Conservation (phyloP, 2,797 vertebrate genomes). For the Orestias chungarensis region DNA sequence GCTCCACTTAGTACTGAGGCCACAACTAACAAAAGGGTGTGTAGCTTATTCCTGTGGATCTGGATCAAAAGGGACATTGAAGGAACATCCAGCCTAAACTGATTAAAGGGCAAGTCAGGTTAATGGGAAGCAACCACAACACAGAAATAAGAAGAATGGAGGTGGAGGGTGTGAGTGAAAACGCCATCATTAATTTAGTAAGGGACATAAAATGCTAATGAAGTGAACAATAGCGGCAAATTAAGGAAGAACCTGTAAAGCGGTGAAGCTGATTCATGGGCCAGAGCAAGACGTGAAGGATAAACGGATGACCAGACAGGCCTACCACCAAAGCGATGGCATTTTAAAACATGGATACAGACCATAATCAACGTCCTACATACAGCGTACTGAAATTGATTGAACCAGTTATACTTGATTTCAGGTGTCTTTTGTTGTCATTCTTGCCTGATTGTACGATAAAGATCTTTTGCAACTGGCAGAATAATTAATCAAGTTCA, state of each 20-base stretch:
- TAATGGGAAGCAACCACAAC: slow-evolving; percentile 11
- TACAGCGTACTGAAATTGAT: background rate
- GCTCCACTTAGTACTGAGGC: background rate
- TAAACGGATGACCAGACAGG: slow-evolving; percentile 26
- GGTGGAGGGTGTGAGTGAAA: slow-evolving; percentile 11
- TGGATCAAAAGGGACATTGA: slow-evolving; percentile 2
- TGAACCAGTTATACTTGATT: background rate
- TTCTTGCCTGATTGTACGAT: background rate
- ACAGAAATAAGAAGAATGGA: slow-evolving; percentile 1
- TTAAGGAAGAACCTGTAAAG: slow-evolving; percentile 29
- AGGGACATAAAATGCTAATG: slow-evolving; percentile 31
- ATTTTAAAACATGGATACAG: slow-evolving; percentile 1
- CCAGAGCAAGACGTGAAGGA: slow-evolving; percentile 25
- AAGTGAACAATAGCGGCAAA: slow-evolving; percentile 37
- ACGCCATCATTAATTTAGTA: slow-evolving; percentile 19
- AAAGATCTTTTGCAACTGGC: background rate
- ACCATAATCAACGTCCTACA: background rate
- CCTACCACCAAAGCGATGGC: background rate
- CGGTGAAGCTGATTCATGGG: slow-evolving; percentile 31
- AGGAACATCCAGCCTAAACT: slow-evolving; percentile 12
- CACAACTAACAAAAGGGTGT: background rate
- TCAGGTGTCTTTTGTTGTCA: background rate
- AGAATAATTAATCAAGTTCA: background rate
- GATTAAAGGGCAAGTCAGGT: background rate
- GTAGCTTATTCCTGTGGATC: slow-evolving; percentile 3